A percentile compares a stretch with the other conserved stretches of the same genome.
phyloP scores from a whole-genome alignment of 2,888 invertebrate species.

The Arctia plantaginis region DNA sequence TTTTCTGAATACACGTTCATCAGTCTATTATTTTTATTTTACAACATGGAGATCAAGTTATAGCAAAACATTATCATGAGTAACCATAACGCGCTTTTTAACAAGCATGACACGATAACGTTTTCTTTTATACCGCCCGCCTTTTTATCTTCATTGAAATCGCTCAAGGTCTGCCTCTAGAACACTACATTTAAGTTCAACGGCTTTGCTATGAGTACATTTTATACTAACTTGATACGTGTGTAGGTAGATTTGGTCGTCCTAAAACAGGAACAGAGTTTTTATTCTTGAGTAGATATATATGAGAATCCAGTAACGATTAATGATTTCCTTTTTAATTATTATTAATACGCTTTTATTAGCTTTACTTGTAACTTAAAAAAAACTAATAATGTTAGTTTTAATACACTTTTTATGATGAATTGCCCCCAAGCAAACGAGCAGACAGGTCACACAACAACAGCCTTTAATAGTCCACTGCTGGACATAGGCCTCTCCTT shows the following conservation, averaged over 20 bases:
- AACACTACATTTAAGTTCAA: slow-evolving; percentile 7
- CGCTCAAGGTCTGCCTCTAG: background rate
- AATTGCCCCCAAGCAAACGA: no score
- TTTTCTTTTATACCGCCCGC: slow-evolving; percentile 29
- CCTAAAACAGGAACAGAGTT: background rate
- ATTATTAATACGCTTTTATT: no score
- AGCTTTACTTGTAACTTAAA: no score
- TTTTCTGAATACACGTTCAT: background rate
- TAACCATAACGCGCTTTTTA: slow-evolving; percentile 32
- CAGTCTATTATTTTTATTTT: slow-evolving; percentile 5
- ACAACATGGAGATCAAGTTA: slow-evolving; percentile 8
- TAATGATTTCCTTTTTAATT: background rate
- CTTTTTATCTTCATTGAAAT: slow-evolving; percentile 30
- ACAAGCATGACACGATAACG: slow-evolving; percentile 37
- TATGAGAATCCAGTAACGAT: background rate
- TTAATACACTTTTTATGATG: no score
- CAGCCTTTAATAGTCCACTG: no score
- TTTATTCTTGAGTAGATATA: background rate
- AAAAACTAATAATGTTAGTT: no score
- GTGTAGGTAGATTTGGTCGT: background rate
- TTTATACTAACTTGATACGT: background rate
- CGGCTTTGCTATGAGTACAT: background rate
- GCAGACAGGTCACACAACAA: no score
- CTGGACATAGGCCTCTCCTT: no score
- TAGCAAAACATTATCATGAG: slow-evolving; percentile 10